Evolutionary conservation across 2,113 vertebrate genomes (phyloP), one percentile per base, ranked within the genome.

Genomic region (pig (Sus scrofa)): DNA sequence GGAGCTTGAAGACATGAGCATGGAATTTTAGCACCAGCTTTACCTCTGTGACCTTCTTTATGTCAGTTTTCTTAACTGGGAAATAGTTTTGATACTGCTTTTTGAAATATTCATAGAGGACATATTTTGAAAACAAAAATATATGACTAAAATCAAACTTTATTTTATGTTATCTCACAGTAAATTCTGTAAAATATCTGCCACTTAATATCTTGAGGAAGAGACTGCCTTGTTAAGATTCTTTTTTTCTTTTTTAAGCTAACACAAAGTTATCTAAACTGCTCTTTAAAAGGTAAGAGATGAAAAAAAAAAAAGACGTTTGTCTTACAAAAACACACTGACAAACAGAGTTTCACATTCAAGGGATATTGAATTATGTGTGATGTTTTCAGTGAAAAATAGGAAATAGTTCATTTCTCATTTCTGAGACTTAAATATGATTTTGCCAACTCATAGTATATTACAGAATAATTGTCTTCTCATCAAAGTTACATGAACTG

Each of bases 41-140:
- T 50, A 86, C 12, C 4, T 87, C 13, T 78, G 7, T 67, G 30
- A 67, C 1, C 8, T 85, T 32, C 18, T 24, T 73, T 85, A 34
- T 84, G 12, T 7, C 58, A 77, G 11, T 88, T 89, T 84, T 44
- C 7, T 89, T 62, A 91, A 71, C 37, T 39, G 39, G 6, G 82
- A 91, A 96, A 63, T 56, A 20, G 9, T 62, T 32, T 7, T 63
- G 12, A 37, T 79, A 0, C 27, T 34, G 10, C 26, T 84, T 94
- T 87, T 39, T 65, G 52, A 86, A 90, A 73, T 58, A 75, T 52
- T 87, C 37, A 67, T 34, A 16, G 2, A 79, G 11, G 6, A 67
- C 13, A 52, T 10, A 90, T 56, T 91, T 89, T 83, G 22, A 90
- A 96, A 96, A 77, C 6, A 90, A 81, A 89, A 32, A 4, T 30